Evolutionary conservation across 2,888 invertebrate species (phyloP).

Genomic region (Drosophila lutescens): DNA sequence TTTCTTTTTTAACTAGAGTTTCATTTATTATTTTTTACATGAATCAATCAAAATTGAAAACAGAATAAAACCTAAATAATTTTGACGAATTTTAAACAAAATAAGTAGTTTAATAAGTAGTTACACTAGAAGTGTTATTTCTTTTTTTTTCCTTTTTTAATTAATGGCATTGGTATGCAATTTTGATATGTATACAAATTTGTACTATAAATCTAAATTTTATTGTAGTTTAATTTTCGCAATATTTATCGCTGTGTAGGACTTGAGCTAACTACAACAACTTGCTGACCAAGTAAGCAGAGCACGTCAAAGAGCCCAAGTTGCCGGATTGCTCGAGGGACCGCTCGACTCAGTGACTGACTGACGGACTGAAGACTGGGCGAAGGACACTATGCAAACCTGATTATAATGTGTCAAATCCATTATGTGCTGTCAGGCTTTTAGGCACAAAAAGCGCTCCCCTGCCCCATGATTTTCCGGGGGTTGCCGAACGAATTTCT

Average conservation of each 20-base stretch:
- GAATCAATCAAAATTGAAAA: too few species aligned
- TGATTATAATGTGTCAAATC: conserved; percentile 81
- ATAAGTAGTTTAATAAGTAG: too few species aligned
- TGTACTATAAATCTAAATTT: too few species aligned
- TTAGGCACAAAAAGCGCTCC: conserved; percentile 46
- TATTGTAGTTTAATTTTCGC: too few species aligned
- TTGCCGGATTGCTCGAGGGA: conserved; percentile 37
- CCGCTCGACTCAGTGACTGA: conserved; percentile 23
- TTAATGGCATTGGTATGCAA: too few species aligned
- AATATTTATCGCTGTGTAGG: background rate
- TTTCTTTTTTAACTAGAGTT: too few species aligned
- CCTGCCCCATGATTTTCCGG: conserved; percentile 13
- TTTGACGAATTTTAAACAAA: too few species aligned
- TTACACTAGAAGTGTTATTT: too few species aligned
- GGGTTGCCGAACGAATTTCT: conserved; percentile 37
- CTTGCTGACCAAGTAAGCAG: conserved; percentile 55
- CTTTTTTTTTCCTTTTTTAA: too few species aligned
- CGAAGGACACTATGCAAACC: conserved; percentile 64
- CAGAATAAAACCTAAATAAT: too few species aligned
- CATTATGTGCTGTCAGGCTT: conserved; percentile 72
- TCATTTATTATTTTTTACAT: too few species aligned
- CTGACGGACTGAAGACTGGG: conserved; percentile 31
- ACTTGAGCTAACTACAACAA: conserved; percentile 16
- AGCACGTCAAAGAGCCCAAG: conserved; percentile 57
- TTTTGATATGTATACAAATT: too few species aligned